Evolutionary conservation across 2,888 invertebrate species (phyloP), one percentile per base, ranked within the genome.

Genomic region (Argyresthia albistria): DNA sequence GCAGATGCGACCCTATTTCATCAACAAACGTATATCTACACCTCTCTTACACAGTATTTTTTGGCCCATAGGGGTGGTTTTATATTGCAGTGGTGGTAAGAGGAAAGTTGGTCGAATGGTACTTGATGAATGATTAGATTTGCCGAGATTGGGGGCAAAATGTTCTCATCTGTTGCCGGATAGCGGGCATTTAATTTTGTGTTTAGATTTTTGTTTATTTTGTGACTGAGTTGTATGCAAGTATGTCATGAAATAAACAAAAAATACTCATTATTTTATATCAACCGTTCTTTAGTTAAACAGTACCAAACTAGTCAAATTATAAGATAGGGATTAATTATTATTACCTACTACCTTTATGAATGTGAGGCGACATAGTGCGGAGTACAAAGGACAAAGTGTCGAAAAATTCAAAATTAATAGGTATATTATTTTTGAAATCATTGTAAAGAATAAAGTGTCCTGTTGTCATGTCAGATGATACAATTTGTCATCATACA

Each of bases 41-140:
- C 8, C 11, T 12, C n/a, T n/a, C 8, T 35, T 35, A 12, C 4
- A 35, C 8, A 35, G 35, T 47, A 47, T 35, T 11, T 1, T 1
- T 12, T 1, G 12, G 1, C 7, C 8, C 4, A 47, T n/a, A 35
- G 35, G 12, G 47, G n/a, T 9, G n/a, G 11, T 3, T 47, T 47
- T 35, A 11, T 25, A 35, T 35, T 35, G 1, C 9, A n/a, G 4
- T 12, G 12, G 35, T 12, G 8, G 60, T 58, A 55, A 68, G 71
- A 72, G 74, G 25, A 25, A 47, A 35, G 47, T 35, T 47, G 36
- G 37, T 14, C 15, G 48, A 14, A 8, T 37, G 37, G 48, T 36
- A 36, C 15, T 37, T 45, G 45, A 77, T 76, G 67, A 69, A 80
- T 72, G 80, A 82, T 82, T 79, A 81, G 79, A 81, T 80, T 69